Conservation (phyloP, 1,140 invertebrate genomes). For the Bombyx mandarina region DNA sequence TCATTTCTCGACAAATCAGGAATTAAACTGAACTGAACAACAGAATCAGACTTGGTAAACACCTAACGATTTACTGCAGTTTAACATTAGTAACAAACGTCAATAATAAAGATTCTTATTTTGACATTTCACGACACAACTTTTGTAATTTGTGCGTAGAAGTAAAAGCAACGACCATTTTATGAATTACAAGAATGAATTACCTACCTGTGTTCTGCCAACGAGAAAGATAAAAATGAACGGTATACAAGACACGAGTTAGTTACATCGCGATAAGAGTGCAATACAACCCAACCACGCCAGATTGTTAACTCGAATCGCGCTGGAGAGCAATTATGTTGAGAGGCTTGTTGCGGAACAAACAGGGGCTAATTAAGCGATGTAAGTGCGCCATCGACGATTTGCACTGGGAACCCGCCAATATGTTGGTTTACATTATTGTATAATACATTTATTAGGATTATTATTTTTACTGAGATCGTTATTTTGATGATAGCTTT, state of each 20-base stretch:
- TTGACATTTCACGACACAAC: too few relatives aligned
- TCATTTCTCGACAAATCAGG: conserved; percentile 13
- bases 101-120: too few relatives aligned
- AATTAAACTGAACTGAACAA: conserved; percentile 5
- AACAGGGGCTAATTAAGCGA: conserved; percentile 5
- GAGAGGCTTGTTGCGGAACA: conserved; percentile 6
- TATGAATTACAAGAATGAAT: background rate
- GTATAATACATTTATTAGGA: too few relatives aligned
- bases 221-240: conserved; percentile 12
- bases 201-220: conserved; percentile 1
- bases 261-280: conserved; percentile 13
- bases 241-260: conserved; percentile 11
- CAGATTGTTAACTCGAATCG: conserved; percentile 19
- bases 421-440: background rate
- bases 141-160: too few relatives aligned
- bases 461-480: too few relatives aligned
- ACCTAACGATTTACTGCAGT: background rate
- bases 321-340: conserved; percentile 11
- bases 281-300: conserved; percentile 4
- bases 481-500: too few relatives aligned
- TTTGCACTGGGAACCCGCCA: background rate
- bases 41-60: background rate
- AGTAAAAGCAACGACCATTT: too few relatives aligned
- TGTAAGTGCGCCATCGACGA: conserved; percentile 2
- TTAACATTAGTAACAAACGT: background rate